Evolutionary conservation across 2,888 invertebrate genomes (phyloP).

Genomic region (Tipula lateralis): DNA sequence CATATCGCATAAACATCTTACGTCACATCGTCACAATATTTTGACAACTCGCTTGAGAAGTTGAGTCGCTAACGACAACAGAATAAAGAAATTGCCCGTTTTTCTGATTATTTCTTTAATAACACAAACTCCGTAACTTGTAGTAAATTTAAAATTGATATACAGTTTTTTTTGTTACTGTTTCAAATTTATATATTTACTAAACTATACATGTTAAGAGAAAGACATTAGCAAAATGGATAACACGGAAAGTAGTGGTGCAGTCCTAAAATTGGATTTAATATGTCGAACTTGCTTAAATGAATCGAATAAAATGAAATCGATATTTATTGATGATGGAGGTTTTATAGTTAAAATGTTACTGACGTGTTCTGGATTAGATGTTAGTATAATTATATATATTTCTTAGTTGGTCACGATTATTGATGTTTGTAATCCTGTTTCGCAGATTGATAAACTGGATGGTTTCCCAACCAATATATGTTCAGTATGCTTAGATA

Average conservation of each 20-base stretch:
- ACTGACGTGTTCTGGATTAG: conserved; percentile 43
- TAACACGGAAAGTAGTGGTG: not conserved
- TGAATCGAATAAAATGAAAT: conserved; percentile 29
- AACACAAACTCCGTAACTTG: too few relatives aligned
- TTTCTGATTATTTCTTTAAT: too few relatives aligned
- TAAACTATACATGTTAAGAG: too few relatives aligned
- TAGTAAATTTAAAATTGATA: too few relatives aligned
- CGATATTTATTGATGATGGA: conserved; percentile 35
- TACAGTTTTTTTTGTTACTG: too few relatives aligned
- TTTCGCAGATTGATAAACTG: conserved; percentile 45
- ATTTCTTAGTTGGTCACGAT: not conserved
- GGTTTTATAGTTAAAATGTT: conserved; percentile 38
- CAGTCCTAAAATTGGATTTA: conserved; percentile 36
- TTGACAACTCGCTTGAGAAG: not conserved
- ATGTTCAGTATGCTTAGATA: conserved; percentile 43
- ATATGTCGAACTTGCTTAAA: conserved; percentile 46
- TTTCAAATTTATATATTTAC: too few relatives aligned
- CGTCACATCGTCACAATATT: not conserved
- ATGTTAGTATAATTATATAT: conserved; percentile 33
- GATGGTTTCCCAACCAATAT: conserved; percentile 47
- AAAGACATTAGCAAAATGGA: too few relatives aligned
- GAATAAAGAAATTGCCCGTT: too few relatives aligned
- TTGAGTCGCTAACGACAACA: too few relatives aligned
- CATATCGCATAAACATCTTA: not conserved
- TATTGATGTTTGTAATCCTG: not conserved